Base-by-base conservation (phyloP, 1,140 invertebrate species). In the Diploscapter pachys region DNA sequence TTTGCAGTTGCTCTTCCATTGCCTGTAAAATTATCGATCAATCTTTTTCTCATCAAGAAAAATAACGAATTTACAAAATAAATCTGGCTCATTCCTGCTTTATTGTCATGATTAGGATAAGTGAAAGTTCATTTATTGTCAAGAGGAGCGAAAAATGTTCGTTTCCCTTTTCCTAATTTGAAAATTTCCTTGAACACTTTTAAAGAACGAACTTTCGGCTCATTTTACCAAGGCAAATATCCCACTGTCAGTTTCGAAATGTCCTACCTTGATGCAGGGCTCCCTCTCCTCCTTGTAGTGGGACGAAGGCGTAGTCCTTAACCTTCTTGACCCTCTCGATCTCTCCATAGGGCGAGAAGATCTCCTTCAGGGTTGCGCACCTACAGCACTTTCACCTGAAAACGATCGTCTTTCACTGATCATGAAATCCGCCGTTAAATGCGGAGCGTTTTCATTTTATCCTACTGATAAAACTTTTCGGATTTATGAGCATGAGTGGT, bases 221-320 rank as follows among this genome's bases (percentile, higher is more conserved):
- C n/a, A n/a, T n/a, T n/a, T n/a, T n/a, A n/a, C n/a, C n/a, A n/a
- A n/a, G n/a, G n/a, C n/a, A n/a, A n/a, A n/a, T n/a, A n/a, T n/a
- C n/a, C n/a, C n/a, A n/a, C n/a, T n/a, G n/a, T n/a, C n/a, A n/a
- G n/a, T n/a, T n/a, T n/a, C n/a, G n/a, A n/a, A n/a, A 76, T 63
- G 5, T 78, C 74, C 62, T n/a, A n/a, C n/a, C n/a, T 92, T 93
- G 6, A 98, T 90, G 80, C 95, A 95, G 88, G 92, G 91, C 83
- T 97, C 94, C 86, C 96, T 90, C 86, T 98, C 95, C 87, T 97
- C 94, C 89, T 96, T 98, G 88, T 99, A n/a, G n/a, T n/a, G n/a
- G 96, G 84, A 99, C 92, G 89, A 99, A 99, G 75, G 95, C 95
- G 88, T 99, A 99, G 88, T 99, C 96, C 4, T 81, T 79, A 55